phyloP scores from a whole-genome alignment of 2,888 invertebrate genomes.

The Chrysodeixis includens region DNA sequence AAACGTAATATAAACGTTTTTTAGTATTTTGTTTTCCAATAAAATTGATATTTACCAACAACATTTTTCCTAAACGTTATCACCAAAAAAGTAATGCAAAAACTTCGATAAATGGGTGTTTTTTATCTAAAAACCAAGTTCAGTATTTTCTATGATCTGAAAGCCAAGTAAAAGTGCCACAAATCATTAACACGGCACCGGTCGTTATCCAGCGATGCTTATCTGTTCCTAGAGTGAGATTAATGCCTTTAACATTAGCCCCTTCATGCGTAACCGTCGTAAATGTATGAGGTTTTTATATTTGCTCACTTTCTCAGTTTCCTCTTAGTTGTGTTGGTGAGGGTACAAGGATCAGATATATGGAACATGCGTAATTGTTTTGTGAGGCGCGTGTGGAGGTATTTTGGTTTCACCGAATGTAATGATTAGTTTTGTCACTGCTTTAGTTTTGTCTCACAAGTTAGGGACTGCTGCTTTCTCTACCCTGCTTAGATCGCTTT shows the following conservation, averaged over 20 bases:
- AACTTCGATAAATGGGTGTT: not conserved
- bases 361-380: not conserved
- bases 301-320: slow-evolving; percentile 2
- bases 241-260: slow-evolving; percentile 33
- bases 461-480: no score
- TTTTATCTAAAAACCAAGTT: not conserved
- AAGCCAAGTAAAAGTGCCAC: slow-evolving; percentile 11
- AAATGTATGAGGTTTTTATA: slow-evolving; percentile 1
- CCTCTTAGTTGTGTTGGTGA: not conserved
- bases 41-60: not conserved
- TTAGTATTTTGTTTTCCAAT: not conserved
- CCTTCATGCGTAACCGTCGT: slow-evolving; percentile 23
- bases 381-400: not conserved
- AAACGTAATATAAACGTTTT: no score
- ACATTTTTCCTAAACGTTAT: not conserved
- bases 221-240: slow-evolving; percentile 26
- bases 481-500: no score
- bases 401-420: no score
- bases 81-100: not conserved
- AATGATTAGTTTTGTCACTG: no score
- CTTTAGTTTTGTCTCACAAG: no score
- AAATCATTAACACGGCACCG: slow-evolving; percentile 24
- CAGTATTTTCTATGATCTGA: not conserved
- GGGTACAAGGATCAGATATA: not conserved
- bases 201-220: slow-evolving; percentile 23